These are phyloP conservation scores for Lasioglossum leucozonium DNA, from an alignment of 2,888 invertebrate species.

Conservation along the genomic window DNA sequence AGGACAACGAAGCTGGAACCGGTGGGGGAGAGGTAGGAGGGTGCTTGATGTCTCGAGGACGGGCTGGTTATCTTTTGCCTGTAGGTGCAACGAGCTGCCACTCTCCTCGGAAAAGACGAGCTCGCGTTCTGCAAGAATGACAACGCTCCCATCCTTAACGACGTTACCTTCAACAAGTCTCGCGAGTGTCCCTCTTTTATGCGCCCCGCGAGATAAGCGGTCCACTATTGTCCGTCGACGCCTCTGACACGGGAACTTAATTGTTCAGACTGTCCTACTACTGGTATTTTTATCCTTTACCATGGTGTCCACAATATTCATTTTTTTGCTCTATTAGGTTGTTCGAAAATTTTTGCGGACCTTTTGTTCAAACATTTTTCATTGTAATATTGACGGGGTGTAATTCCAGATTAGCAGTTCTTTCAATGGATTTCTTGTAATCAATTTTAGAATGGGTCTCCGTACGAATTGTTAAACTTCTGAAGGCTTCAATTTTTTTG, in stretches of 20 bases:
- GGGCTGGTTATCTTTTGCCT: slow-evolving; percentile 73
- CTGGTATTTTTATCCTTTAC: not conserved
- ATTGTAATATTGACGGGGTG: not conserved
- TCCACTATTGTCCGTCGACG: slow-evolving; percentile 26
- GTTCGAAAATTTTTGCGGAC: not conserved
- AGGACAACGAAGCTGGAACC: slow-evolving; percentile 60
- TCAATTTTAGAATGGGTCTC: not conserved
- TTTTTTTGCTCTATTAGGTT: not conserved
- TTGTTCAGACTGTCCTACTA: not conserved
- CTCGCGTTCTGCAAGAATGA: slow-evolving; percentile 65
- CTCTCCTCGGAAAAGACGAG: slow-evolving; percentile 54
- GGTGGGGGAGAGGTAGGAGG: slow-evolving; percentile 30
- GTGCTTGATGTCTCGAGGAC: slow-evolving; percentile 70
- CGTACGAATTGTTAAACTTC: not conserved
- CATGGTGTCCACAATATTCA: not conserved
- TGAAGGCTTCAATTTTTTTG: accelerated
- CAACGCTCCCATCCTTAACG: slow-evolving; percentile 61
- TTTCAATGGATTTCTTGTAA: not conserved
- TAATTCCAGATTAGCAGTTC: not conserved
- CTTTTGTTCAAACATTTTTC: not conserved
- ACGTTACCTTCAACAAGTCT: slow-evolving; percentile 49
- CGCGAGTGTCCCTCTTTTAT: slow-evolving; percentile 26
- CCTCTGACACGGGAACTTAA: slow-evolving; percentile 8
- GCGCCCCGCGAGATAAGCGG: slow-evolving; percentile 43
- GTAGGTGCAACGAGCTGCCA: slow-evolving; percentile 66